Evolutionary conservation across 1,140 invertebrate genomes (phyloP).

Genomic region (Notospermus geniculatus): DNA sequence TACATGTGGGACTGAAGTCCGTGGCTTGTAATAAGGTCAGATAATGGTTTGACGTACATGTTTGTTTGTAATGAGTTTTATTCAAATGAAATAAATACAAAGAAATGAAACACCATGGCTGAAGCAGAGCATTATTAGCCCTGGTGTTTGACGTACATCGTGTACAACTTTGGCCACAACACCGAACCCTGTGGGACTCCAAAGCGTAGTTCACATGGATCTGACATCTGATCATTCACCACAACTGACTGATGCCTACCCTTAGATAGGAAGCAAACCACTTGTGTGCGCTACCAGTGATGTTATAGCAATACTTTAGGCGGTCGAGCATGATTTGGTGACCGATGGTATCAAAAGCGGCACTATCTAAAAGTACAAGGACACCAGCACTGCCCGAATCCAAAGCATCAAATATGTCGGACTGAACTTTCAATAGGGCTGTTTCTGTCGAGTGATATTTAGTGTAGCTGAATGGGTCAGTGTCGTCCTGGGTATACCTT

Average conservation of each 20-base stretch:
- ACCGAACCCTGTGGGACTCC: slow-evolving; percentile 6
- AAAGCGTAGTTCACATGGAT: background rate
- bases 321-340: background rate
- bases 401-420: background rate
- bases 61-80: too few species aligned
- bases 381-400: background rate
- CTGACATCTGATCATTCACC: background rate
- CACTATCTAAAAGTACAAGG: background rate
- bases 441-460: slow-evolving; percentile 23
- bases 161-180: background rate
- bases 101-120: too few species aligned
- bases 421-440: slow-evolving; percentile 63
- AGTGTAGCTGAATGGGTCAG: too few species aligned
- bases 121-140: too few species aligned
- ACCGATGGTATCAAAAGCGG: slow-evolving; percentile 6
- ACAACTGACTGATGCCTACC: background rate
- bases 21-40: background rate
- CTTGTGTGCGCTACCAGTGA: background rate
- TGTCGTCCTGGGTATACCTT: too few species aligned
- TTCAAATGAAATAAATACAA: too few species aligned
- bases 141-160: background rate
- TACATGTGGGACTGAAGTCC: background rate
- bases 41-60: slow-evolving; percentile 1
- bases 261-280: slow-evolving; percentile 4
- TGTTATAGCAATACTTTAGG: background rate